Conservation (phyloP, 2,888 invertebrate genomes). For the Odontocerum albicorne region DNA sequence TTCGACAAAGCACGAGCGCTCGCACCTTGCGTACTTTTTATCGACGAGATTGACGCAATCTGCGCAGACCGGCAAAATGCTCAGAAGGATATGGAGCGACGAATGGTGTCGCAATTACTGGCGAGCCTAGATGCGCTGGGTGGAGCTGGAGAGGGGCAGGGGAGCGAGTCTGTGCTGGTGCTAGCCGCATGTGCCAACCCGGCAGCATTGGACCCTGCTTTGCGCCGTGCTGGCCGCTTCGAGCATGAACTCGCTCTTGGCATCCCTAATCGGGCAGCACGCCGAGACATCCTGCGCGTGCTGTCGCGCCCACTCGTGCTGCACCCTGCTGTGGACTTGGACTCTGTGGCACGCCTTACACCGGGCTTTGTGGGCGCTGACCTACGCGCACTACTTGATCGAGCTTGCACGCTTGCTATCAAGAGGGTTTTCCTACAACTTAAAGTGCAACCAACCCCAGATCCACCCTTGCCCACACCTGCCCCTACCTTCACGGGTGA, state of each 20-base stretch:
- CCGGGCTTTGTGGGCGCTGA: conserved; percentile 98
- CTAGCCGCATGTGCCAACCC: conserved; percentile 96
- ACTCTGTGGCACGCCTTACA: conserved; percentile 76
- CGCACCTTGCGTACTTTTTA: conserved; percentile 85
- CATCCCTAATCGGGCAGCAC: conserved; percentile 84
- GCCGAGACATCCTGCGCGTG: conserved; percentile 74
- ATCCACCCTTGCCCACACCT: neutral
- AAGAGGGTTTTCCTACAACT: conserved; percentile 55
- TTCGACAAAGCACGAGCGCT: conserved; percentile 80
- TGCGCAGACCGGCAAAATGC: conserved; percentile 88
- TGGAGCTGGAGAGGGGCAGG: no score
- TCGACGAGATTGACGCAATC: conserved; percentile 98
- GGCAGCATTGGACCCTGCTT: conserved; percentile 88
- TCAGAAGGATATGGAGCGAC: conserved; percentile 92
- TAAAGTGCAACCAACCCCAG: conserved; percentile 40
- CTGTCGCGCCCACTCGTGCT: conserved; percentile 73
- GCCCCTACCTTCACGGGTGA: neutral
- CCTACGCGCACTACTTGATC: conserved; percentile 80
- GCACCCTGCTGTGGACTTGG: conserved; percentile 69
- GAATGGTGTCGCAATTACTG: conserved; percentile 92
- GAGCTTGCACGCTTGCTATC: conserved; percentile 87
- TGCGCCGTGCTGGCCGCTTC: conserved; percentile 89
- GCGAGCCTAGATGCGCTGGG: conserved; percentile 76
- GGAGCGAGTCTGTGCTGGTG: conserved; percentile 68
- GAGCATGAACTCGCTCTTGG: conserved; percentile 93